Evolutionary conservation across 2,888 invertebrate genomes (phyloP), one percentile per base, ranked within the genome.

Genomic region (Pachliopta kotzebuea): DNA sequence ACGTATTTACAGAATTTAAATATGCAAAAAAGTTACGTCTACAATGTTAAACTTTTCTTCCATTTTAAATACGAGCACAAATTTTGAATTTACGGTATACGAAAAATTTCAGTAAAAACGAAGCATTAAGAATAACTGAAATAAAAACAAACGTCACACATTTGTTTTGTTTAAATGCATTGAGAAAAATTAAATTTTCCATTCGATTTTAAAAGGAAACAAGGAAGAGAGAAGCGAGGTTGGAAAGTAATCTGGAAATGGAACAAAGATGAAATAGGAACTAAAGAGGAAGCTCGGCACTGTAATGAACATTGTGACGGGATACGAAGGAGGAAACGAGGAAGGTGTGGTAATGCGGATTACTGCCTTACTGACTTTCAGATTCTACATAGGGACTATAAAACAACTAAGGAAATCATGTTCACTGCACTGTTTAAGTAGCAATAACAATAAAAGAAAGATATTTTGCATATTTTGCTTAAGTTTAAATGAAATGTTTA

Each of bases 231-330:
- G n/a, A 56, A 20, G 26, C 37, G 54, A 56, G 23, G 21, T 8
- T 59, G 14, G 50, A 31, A 63, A 54, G 29, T 63, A 37, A 54
- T 55, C 29, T 54, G 56, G 64, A 64, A 64, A 64, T 64, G 60
- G 56, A 64, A 50, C n/a, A 50, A 56, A 56, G 56, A 60, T 60
- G 60, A 52, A 64, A 64, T 26, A 53, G 56, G 54, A 59, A 63
- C 26, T 54, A 21, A 21, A 63, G 55, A 55, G 63, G 59, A 64
- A 64, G 55, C 60, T 56, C 56, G 29, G 26, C n/a, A 31, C 50
- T 37, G 52, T 56, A 60, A 49, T 64, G 49, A 59, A 60, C 63
- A 50, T 59, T 59, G 55, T 37, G 63, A 63, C 55, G 9, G 59
- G 55, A 55, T 26, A 31, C 49, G 21, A 49, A 31, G 21, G 31